These are phyloP conservation scores for Vanessa tameamea DNA, from an alignment of 1,140 invertebrate species.

Conservation along the genomic window DNA sequence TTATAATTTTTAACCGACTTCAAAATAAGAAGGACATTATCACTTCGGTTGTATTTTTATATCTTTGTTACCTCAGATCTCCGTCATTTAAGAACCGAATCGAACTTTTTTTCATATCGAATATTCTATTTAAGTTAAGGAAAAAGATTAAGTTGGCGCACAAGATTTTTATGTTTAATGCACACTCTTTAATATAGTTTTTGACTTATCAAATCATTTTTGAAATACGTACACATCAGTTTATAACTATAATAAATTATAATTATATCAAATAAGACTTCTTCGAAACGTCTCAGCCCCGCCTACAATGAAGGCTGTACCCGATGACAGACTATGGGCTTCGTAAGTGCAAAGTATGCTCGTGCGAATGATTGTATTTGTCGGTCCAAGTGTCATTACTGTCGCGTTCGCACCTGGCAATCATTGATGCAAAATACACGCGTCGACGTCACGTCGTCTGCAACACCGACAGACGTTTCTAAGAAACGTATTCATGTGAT, in stretches of 20 bases:
- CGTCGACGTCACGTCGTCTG: constrained; percentile 55
- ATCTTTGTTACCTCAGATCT: too few species aligned
- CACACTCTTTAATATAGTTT: too few species aligned
- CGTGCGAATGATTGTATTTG: constrained; percentile 14
- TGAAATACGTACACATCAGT: too few species aligned
- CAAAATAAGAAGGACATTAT: too few species aligned
- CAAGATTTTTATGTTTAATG: too few species aligned
- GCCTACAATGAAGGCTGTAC: neutral
- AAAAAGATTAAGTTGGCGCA: too few species aligned
- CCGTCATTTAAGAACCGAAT: too few species aligned
- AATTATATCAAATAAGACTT: constrained; percentile 2
- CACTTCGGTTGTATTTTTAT: too few species aligned
- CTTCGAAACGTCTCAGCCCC: constrained; percentile 3
- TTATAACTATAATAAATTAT: neutral
- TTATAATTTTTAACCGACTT: too few species aligned
- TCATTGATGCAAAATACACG: constrained; percentile 40
- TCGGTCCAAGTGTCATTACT: constrained; percentile 27
- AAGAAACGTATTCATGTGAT: constrained; percentile 52
- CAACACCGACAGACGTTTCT: constrained; percentile 51
- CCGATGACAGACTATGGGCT: constrained; percentile 3
- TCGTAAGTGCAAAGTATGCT: constrained; percentile 14
- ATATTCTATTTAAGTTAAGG: too few species aligned
- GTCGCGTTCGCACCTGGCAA: constrained; percentile 59
- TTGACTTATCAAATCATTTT: too few species aligned
- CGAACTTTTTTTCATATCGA: too few species aligned